A percentile compares a stretch with the other conserved stretches of the same genome.
These are phyloP conservation scores for Heliconius cydno DNA, from an alignment of 2,888 invertebrate species.

Conservation along the genomic window DNA sequence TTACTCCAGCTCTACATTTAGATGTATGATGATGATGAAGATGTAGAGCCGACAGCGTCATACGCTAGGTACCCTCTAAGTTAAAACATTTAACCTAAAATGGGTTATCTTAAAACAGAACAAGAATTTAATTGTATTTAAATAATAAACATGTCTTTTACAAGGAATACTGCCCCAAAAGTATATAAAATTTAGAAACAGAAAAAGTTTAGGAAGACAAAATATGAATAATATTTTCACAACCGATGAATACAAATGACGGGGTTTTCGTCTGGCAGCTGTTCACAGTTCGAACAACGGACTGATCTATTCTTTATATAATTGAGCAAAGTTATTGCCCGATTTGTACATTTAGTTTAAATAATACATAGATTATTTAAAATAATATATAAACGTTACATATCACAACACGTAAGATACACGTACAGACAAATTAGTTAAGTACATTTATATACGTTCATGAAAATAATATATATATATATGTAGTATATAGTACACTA, in stretches of 20 bases:
- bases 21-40: no score
- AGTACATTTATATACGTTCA: constrained; percentile 53
- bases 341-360: constrained; percentile 67
- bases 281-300: constrained; percentile 41
- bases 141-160: constrained; percentile 79
- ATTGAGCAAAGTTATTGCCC: constrained; percentile 77
- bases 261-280: constrained; percentile 48
- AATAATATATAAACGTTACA: constrained; percentile 66
- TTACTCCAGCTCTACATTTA: constrained; percentile 52
- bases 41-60: constrained; percentile 53
- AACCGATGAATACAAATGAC: constrained; percentile 63
- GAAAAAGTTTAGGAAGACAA: constrained; percentile 73
- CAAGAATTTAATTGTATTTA: constrained; percentile 60
- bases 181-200: constrained; percentile 57
- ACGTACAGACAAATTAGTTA: constrained; percentile 60
- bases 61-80: constrained; percentile 53
- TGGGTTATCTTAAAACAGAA: constrained; percentile 62
- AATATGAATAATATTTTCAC: constrained; percentile 71
- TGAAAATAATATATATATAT: constrained; percentile 58
- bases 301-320: constrained; percentile 51
- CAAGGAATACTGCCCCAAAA: constrained; percentile 77
- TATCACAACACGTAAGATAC: constrained; percentile 80
- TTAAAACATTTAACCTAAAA: constrained; percentile 54
- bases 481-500: constrained; percentile 52
- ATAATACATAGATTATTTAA: constrained; percentile 67